Percentiles rank a stretch among this genome's conserved stretches.
These are phyloP conservation scores for Piliocolobus tephrosceles DNA, from an alignment of 2,113 vertebrate species.

Conservation along the genomic window DNA sequence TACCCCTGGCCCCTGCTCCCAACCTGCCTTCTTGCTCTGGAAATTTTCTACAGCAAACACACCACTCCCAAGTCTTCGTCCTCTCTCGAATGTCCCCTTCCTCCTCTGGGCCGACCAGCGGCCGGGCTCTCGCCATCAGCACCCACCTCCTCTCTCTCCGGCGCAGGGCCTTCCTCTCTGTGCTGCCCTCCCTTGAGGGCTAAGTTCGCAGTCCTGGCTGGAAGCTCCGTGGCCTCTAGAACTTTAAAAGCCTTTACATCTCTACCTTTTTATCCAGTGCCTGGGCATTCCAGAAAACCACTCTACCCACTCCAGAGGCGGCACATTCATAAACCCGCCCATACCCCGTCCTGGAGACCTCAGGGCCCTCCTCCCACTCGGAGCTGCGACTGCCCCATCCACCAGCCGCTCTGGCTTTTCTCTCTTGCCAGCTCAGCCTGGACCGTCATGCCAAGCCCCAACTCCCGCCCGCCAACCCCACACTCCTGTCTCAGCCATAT, in stretches of 20 bases:
- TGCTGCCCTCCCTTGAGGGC: neutral
- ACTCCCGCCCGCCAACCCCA: neutral
- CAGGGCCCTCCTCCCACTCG: neutral
- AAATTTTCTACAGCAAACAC: neutral
- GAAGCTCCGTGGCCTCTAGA: neutral
- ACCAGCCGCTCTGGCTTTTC: neutral
- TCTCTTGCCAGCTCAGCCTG: neutral
- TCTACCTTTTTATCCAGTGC: neutral
- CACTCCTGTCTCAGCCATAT: neutral
- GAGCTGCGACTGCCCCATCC: neutral
- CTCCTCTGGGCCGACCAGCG: neutral
- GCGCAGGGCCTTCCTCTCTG: neutral
- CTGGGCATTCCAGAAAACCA: neutral
- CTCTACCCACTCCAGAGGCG: too few relatives aligned
- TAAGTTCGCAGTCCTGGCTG: neutral
- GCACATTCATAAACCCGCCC: neutral
- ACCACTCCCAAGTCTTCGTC: neutral
- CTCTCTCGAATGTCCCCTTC: neutral
- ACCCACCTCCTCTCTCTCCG: neutral
- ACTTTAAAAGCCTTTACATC: neutral
- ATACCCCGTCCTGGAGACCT: neutral
- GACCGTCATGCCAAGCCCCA: neutral
- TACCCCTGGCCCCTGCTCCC: neutral
- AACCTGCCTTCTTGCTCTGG: neutral
- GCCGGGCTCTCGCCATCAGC: neutral